These are phyloP conservation scores for Ephestia elutella DNA, from an alignment of 1,140 invertebrate genomes.

Conservation along the genomic window DNA sequence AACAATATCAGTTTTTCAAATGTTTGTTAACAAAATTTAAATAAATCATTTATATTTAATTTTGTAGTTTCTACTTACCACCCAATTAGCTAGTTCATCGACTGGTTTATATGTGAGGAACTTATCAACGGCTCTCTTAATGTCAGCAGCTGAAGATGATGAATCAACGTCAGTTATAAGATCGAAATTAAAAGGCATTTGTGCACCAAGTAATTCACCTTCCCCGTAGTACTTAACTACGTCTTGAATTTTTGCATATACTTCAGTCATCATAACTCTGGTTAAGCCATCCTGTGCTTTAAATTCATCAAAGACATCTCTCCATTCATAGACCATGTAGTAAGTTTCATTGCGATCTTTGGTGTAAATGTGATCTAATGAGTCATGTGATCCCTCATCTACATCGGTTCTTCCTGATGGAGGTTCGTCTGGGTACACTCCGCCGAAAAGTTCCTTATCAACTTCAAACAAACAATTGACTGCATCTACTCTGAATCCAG, in stretches of 20 bases:
- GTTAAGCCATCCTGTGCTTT: constrained; percentile 41
- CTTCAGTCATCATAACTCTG: constrained; percentile 83
- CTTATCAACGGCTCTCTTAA: constrained; percentile 66
- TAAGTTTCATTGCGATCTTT: constrained; percentile 70
- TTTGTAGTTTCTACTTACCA: constrained; percentile 63
- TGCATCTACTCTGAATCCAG: constrained; percentile 85
- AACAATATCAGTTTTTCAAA: not conserved
- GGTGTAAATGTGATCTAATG: constrained; percentile 78
- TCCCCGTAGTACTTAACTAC: constrained; percentile 79
- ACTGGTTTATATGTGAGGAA: constrained; percentile 76
- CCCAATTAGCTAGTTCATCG: constrained; percentile 76
- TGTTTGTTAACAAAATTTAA: not conserved
- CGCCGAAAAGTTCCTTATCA: constrained; percentile 53
- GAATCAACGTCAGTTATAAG: constrained; percentile 69
- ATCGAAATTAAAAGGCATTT: constrained; percentile 80
- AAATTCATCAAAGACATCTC: constrained; percentile 69
- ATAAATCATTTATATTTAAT: not conserved
- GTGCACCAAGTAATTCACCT: constrained; percentile 66
- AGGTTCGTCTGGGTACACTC: constrained; percentile 76
- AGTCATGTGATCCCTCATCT: constrained; percentile 71
- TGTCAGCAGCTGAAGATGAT: constrained; percentile 70
- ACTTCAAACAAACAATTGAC: constrained; percentile 77
- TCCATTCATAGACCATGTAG: constrained; percentile 74
- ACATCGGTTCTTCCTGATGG: constrained; percentile 39
- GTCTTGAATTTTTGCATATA: constrained; percentile 75